Evolutionary conservation across 2,113 vertebrate genomes (phyloP).

Genomic region (Ovis canadensis): DNA sequence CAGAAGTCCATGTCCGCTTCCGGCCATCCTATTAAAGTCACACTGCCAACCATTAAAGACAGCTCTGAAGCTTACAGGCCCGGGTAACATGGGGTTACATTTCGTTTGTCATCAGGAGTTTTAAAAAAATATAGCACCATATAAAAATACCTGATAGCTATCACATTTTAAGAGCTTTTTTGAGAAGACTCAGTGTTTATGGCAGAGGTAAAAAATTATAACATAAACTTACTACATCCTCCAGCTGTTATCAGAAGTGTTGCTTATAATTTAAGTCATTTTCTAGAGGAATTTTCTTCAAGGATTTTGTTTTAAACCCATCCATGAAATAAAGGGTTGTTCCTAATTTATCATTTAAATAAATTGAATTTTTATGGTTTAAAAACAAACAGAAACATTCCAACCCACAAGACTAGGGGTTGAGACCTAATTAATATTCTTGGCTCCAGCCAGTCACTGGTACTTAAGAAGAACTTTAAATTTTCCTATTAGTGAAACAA

Average conservation of each 20-base stretch:
- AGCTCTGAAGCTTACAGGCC: conserved; percentile 90
- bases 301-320: neutral
- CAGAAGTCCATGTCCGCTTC: conserved; percentile 98
- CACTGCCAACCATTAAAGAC: conserved; percentile 96
- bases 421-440: neutral
- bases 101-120: neutral
- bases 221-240: neutral
- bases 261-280: neutral
- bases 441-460: neutral
- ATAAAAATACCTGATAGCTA: neutral
- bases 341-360: neutral
- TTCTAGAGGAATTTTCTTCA: neutral
- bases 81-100: conserved; percentile 77
- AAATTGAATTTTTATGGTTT: neutral
- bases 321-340: neutral
- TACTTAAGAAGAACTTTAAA: neutral
- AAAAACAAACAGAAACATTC: neutral
- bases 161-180: neutral
- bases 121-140: neutral
- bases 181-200: neutral
- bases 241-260: neutral
- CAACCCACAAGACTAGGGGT: neutral
- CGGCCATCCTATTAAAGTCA: conserved; percentile 95
- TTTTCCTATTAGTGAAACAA: neutral
- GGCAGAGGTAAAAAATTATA: neutral